These are phyloP conservation scores for Strigamia maritima DNA, from an alignment of 2,888 invertebrate species.

Conservation along the genomic window DNA sequence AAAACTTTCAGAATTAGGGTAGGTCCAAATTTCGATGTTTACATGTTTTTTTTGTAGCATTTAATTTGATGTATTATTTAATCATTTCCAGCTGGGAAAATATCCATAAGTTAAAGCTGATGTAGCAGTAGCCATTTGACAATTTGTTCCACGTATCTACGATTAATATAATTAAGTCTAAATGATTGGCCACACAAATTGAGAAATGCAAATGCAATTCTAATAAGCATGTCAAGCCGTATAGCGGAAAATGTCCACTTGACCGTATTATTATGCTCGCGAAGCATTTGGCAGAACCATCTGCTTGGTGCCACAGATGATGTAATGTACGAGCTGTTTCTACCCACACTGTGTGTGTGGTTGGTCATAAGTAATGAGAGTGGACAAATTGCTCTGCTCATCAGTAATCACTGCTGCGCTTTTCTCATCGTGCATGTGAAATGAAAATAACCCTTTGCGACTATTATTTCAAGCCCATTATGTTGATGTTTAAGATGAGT, in stretches of 20 bases:
- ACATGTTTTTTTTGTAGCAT: too few relatives aligned
- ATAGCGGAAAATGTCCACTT: not conserved
- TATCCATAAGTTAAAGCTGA: not conserved
- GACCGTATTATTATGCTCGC: not conserved
- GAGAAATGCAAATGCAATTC: not conserved
- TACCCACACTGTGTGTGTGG: slow-evolving; percentile 18
- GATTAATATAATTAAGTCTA: not conserved
- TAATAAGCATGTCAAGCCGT: not conserved
- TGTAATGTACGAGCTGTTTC: slow-evolving; percentile 11
- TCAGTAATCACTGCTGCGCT: slow-evolving; percentile 16
- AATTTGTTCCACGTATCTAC: not conserved
- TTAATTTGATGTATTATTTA: too few relatives aligned
- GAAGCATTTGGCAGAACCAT: not conserved
- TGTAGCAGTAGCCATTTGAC: not conserved
- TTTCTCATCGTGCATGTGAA: slow-evolving; percentile 18
- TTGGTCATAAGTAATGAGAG: slow-evolving; percentile 1
- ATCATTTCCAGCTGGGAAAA: too few relatives aligned
- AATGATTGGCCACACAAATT: not conserved
- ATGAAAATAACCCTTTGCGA: slow-evolving; percentile 20
- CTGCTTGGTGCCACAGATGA: slow-evolving; percentile 11
- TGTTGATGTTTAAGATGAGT: slow-evolving; percentile 9
- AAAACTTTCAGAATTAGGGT: too few relatives aligned
- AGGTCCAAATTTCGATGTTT: too few relatives aligned
- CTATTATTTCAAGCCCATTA: slow-evolving; percentile 19
- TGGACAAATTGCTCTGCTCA: slow-evolving; percentile 20